Percentiles rank a stretch among this genome's conserved stretches.
Conservation (phyloP, 2,797 vertebrate genomes). For the Sebastes steindachneri region DNA sequence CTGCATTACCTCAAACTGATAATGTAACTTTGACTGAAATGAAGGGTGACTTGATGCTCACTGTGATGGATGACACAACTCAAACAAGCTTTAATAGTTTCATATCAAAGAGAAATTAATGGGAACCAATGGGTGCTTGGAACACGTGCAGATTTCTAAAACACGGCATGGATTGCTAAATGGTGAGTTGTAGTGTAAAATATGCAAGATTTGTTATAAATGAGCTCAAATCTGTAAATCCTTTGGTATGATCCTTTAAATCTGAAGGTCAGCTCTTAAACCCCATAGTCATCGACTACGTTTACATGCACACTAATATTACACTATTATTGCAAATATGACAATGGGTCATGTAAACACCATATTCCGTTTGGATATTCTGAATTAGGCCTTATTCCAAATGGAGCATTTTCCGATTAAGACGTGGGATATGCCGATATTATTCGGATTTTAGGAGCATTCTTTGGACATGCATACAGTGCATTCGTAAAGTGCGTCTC, state of each 20-base stretch:
- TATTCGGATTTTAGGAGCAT: too few species aligned
- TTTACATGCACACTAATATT: too few species aligned
- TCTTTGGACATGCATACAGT: too few species aligned
- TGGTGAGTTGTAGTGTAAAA: neutral
- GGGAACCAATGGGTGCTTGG: neutral
- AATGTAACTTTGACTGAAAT: slow-evolving; percentile 43
- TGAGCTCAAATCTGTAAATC: neutral
- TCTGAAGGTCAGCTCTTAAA: neutral
- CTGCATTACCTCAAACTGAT: slow-evolving; percentile 59
- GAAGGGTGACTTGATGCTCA: slow-evolving; percentile 21
- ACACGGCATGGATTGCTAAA: neutral
- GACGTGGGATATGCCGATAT: too few species aligned
- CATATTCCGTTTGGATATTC: too few species aligned
- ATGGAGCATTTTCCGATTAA: too few species aligned
- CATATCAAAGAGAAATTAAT: slow-evolving; percentile 4
- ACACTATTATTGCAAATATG: too few species aligned
- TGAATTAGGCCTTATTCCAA: too few species aligned
- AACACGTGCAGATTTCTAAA: neutral
- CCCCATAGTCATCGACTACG: too few species aligned
- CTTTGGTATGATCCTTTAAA: neutral
- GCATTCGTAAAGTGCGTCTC: too few species aligned
- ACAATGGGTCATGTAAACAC: too few species aligned
- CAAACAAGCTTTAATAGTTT: neutral
- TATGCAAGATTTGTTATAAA: neutral
- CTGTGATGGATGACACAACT: slow-evolving; percentile 25